Conservation (phyloP, 2,888 invertebrate species). For the Luperina nickerlii region DNA sequence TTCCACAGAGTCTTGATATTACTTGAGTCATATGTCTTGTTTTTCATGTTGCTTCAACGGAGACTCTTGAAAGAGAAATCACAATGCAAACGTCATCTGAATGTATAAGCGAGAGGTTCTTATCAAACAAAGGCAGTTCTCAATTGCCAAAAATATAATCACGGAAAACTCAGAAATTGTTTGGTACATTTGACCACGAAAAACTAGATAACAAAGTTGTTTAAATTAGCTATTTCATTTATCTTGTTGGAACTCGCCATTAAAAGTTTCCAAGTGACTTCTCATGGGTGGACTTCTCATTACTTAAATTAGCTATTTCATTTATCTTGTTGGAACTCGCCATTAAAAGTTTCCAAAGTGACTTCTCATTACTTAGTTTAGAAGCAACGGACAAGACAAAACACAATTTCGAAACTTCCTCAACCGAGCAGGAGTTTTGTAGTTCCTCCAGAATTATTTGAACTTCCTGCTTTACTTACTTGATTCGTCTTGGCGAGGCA, state of each 20-base stretch:
- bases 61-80: not conserved
- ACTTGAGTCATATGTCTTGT: not conserved
- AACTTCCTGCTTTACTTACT: not conserved
- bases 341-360: slow-evolving; percentile 32
- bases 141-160: not conserved
- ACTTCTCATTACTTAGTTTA: slow-evolving; percentile 24
- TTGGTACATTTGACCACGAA: not conserved
- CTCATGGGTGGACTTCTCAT: slow-evolving; percentile 6
- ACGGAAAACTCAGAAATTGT: not conserved
- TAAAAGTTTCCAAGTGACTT: slow-evolving; percentile 30
- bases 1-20: not conserved
- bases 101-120: not conserved
- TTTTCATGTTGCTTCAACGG: not conserved
- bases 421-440: not conserved
- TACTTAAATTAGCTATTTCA: slow-evolving; percentile 20
- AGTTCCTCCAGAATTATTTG: not conserved
- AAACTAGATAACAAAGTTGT: not conserved
- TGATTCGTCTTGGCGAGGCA: not conserved
- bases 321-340: slow-evolving; percentile 21
- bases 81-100: not conserved
- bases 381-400: slow-evolving; percentile 27
- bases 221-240: slow-evolving; percentile 29
- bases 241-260: slow-evolving; percentile 16
- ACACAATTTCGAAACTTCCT: slow-evolving; percentile 37
- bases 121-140: not conserved